Conservation (phyloP, 2,888 invertebrate genomes). For the Drosophila atripex region DNA sequence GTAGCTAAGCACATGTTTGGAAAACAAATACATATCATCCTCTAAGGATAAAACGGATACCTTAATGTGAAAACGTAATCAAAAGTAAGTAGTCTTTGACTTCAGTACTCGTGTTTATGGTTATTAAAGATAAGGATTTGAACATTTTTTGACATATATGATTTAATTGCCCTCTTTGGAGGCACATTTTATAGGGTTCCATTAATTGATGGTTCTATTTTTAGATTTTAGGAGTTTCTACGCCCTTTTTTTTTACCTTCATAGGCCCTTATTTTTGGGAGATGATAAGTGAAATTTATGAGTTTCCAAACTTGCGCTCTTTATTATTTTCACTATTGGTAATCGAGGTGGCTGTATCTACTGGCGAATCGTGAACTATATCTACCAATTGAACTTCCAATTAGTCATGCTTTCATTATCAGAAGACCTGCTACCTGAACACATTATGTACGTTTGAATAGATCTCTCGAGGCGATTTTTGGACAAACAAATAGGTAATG, state of each 20-base stretch:
- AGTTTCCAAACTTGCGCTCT: background rate
- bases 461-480: background rate
- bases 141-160: background rate
- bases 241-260: background rate
- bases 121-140: background rate
- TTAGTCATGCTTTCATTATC: slow-evolving; percentile 35
- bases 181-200: background rate
- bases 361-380: slow-evolving; percentile 23
- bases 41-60: slow-evolving; percentile 19
- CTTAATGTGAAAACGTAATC: slow-evolving; percentile 4
- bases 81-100: slow-evolving; percentile 29
- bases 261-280: background rate
- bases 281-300: background rate
- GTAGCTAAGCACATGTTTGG: slow-evolving; percentile 10
- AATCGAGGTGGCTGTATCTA: slow-evolving; percentile 19
- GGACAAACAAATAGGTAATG: background rate
- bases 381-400: slow-evolving; percentile 26
- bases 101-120: background rate
- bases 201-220: background rate
- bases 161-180: background rate
- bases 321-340: background rate
- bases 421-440: slow-evolving; percentile 6
- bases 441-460: background rate
- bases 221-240: background rate
- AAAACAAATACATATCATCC: slow-evolving; percentile 13